Conservation (phyloP, 2,888 invertebrate species). For the Dicyrtomina minuta region DNA sequence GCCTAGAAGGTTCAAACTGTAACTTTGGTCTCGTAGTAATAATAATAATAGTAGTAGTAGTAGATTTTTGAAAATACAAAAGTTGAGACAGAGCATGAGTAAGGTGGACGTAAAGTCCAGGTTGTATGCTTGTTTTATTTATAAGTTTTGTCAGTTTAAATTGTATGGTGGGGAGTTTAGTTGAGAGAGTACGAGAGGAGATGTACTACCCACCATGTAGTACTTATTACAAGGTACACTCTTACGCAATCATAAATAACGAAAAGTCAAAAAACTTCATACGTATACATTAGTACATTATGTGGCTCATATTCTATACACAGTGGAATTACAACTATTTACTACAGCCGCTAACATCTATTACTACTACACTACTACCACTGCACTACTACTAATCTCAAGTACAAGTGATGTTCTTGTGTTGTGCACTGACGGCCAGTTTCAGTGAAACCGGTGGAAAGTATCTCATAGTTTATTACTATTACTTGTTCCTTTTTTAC, state of each 20-base stretch:
- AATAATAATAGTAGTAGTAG: too few relatives aligned
- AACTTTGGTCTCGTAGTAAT: too few relatives aligned
- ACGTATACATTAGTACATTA: not conserved
- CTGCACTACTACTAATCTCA: too few relatives aligned
- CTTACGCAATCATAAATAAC: conserved; percentile 14
- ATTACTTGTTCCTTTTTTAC: conserved; percentile 10
- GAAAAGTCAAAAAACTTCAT: not conserved
- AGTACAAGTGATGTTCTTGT: too few relatives aligned
- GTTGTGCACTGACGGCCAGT: too few relatives aligned
- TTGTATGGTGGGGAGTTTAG: not conserved
- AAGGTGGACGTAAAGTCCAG: not conserved
- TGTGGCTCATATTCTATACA: not conserved
- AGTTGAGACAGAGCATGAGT: not conserved
- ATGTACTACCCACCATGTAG: not conserved
- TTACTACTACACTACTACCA: not conserved
- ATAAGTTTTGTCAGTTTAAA: too few relatives aligned
- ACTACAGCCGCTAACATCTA: too few relatives aligned
- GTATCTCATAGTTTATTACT: conserved; percentile 23
- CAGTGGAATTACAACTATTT: conserved; percentile 6
- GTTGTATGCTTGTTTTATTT: too few relatives aligned
- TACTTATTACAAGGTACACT: not conserved
- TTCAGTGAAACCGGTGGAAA: conserved; percentile 16
- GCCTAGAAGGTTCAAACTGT: too few relatives aligned
- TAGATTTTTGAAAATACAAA: too few relatives aligned
- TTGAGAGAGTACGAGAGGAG: not conserved